These are phyloP conservation scores for Trypoxylus dichotomus DNA, from an alignment of 1,140 invertebrate species.

Conservation along the genomic window DNA sequence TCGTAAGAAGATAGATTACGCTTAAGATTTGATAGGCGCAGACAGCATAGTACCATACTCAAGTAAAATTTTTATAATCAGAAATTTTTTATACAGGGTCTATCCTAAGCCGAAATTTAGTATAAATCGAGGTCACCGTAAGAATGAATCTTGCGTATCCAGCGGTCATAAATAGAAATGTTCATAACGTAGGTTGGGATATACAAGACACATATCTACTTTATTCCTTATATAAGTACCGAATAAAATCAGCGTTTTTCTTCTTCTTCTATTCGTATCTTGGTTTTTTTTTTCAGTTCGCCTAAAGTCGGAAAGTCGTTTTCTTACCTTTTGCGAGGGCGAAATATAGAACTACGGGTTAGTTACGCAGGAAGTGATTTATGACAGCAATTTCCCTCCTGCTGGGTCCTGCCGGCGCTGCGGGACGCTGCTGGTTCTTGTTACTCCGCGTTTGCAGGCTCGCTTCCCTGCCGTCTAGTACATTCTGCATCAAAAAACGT, in stretches of 20 bases:
- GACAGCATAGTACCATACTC: too few relatives aligned
- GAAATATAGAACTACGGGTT: constrained; percentile 38
- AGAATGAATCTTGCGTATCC: background rate
- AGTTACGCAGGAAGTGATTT: constrained; percentile 43
- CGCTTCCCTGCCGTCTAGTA: constrained; percentile 15
- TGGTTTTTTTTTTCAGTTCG: background rate
- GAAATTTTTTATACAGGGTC: background rate
- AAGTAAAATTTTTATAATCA: too few relatives aligned
- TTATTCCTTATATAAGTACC: background rate
- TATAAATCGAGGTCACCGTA: background rate
- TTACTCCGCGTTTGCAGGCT: constrained; percentile 12
- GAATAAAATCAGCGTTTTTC: constrained; percentile 22
- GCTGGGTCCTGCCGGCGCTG: constrained; percentile 29
- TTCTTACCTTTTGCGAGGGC: constrained; percentile 22
- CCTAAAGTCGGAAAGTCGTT: constrained; percentile 7
- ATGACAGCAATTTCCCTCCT: constrained; percentile 42
- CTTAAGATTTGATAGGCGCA: too few relatives aligned
- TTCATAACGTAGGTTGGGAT: background rate
- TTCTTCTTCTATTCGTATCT: constrained; percentile 7
- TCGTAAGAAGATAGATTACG: too few relatives aligned
- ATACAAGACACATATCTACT: background rate
- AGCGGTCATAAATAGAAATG: background rate
- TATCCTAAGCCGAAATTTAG: background rate
- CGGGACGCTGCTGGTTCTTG: constrained; percentile 19
- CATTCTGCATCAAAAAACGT: constrained; percentile 16